Conservation (phyloP, 1,140 invertebrate genomes). For the Drosophila lowei region DNA sequence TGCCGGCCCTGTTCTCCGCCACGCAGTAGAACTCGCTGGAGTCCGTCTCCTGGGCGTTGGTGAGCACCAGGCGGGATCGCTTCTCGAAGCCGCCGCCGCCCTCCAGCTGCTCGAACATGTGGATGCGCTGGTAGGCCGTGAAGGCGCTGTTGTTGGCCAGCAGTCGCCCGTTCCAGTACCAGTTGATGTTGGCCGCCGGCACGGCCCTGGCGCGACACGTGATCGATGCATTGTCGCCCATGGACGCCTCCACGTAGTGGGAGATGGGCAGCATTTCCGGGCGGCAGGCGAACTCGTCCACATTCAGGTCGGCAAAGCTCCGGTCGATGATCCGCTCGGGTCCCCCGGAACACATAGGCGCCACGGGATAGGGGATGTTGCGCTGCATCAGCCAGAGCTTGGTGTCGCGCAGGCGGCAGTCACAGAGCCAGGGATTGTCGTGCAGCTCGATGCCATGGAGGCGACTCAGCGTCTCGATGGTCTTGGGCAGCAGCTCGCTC, state of each 20-base stretch:
- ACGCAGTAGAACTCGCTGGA: constrained; percentile 95
- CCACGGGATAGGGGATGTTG: constrained; percentile 91
- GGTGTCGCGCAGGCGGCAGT: constrained; percentile 91
- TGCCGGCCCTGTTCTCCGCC: constrained; percentile 95
- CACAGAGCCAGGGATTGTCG: constrained; percentile 96
- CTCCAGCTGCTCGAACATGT: constrained; percentile 90
- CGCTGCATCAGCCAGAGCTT: constrained; percentile 93
- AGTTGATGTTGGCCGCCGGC: constrained; percentile 91
- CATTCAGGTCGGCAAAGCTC: constrained; percentile 88
- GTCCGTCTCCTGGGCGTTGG: constrained; percentile 93
- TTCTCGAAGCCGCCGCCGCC: constrained; percentile 85
- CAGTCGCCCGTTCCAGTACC: constrained; percentile 93
- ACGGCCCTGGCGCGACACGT: constrained; percentile 91
- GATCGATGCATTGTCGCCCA: constrained; percentile 93
- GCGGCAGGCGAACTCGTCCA: constrained; percentile 94
- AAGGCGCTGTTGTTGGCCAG: constrained; percentile 91
- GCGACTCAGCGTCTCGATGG: constrained; percentile 88
- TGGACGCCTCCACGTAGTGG: constrained; percentile 89
- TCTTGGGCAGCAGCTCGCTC: constrained; percentile 87
- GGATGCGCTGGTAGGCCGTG: constrained; percentile 91
- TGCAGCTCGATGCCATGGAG: constrained; percentile 93
- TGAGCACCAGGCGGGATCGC: constrained; percentile 91
- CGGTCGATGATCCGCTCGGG: constrained; percentile 88
- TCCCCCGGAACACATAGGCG: constrained; percentile 89
- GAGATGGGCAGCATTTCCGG: constrained; percentile 91